Percentiles rank a stretch among this genome's conserved stretches.
Conservation (phyloP, 2,888 invertebrate species). For the Lasioglossum leucozonium region DNA sequence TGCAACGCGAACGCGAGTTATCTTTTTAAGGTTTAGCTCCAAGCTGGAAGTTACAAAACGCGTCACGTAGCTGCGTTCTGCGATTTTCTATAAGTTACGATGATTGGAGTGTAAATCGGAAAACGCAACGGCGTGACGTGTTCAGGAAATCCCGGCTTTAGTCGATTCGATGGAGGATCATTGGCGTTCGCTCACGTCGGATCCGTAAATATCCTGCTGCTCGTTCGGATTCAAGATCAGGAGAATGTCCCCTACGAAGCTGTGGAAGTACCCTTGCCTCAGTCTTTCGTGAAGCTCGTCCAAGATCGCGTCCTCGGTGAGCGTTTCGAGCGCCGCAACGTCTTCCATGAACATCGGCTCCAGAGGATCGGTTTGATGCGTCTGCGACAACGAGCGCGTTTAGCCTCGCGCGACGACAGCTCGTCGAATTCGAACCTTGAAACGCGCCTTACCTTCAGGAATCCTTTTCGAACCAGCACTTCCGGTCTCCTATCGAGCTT, state of each 20-base stretch:
- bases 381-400: slow-evolving; percentile 60
- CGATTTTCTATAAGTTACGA: too few species aligned
- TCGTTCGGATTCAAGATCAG: slow-evolving; percentile 93
- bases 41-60: too few species aligned
- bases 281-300: slow-evolving; percentile 89
- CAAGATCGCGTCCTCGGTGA: slow-evolving; percentile 90
- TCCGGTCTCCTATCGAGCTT: slow-evolving; percentile 85
- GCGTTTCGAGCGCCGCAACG: slow-evolving; percentile 90
- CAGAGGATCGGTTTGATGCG: slow-evolving; percentile 84
- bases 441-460: slow-evolving; percentile 79
- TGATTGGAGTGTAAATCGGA: too few species aligned
- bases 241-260: slow-evolving; percentile 93
- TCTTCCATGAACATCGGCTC: slow-evolving; percentile 93
- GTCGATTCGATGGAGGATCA: neutral
- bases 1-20: slow-evolving; percentile 83
- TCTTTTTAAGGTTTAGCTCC: neutral
- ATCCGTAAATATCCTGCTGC: slow-evolving; percentile 89
- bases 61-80: too few species aligned
- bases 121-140: too few species aligned
- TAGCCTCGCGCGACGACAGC: neutral
- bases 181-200: slow-evolving; percentile 86
- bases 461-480: slow-evolving; percentile 84
- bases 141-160: too few species aligned
- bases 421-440: neutral
- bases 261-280: slow-evolving; percentile 89